A percentile compares a stretch with the other conserved stretches of the same genome.
Conservation (phyloP, 2,888 invertebrate genomes). For the Papilio elwesi region DNA sequence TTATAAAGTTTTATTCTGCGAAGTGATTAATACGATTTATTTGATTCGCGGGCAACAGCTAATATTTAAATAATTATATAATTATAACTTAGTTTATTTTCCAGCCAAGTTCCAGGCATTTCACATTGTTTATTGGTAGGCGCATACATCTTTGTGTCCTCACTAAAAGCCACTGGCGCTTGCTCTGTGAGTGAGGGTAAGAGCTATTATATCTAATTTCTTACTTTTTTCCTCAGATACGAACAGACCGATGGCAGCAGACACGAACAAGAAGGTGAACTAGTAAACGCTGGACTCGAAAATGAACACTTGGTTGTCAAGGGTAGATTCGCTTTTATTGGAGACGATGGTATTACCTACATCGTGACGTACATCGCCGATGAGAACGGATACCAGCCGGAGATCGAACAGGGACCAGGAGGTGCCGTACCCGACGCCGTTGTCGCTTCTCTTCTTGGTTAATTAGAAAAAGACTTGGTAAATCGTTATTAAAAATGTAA, state of each 20-base stretch:
- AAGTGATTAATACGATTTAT: too few relatives aligned
- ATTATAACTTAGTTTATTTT: too few relatives aligned
- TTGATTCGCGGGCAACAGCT: too few relatives aligned
- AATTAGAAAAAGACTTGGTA: constrained; percentile 27
- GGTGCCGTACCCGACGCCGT: constrained; percentile 52
- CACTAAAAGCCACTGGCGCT: not conserved
- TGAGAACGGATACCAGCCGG: constrained; percentile 60
- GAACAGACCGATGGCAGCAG: constrained; percentile 73
- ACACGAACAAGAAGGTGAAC: constrained; percentile 67
- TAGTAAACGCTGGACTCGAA: constrained; percentile 73
- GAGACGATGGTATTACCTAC: constrained; percentile 71
- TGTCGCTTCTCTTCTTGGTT: constrained; percentile 53
- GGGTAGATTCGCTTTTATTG: constrained; percentile 76
- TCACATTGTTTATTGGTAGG: too few relatives aligned
- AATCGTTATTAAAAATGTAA: constrained; percentile 20
- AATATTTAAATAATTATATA: too few relatives aligned
- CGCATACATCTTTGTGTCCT: too few relatives aligned
- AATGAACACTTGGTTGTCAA: constrained; percentile 70
- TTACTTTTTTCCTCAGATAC: constrained; percentile 49
- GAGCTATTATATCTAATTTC: not conserved
- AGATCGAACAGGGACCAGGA: constrained; percentile 59
- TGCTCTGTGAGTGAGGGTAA: too few relatives aligned
- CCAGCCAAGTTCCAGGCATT: too few relatives aligned
- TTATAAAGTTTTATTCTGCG: too few relatives aligned
- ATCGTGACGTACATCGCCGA: constrained; percentile 80